Conservation (phyloP, 1,140 invertebrate species). For the Penaeus vannamei region DNA sequence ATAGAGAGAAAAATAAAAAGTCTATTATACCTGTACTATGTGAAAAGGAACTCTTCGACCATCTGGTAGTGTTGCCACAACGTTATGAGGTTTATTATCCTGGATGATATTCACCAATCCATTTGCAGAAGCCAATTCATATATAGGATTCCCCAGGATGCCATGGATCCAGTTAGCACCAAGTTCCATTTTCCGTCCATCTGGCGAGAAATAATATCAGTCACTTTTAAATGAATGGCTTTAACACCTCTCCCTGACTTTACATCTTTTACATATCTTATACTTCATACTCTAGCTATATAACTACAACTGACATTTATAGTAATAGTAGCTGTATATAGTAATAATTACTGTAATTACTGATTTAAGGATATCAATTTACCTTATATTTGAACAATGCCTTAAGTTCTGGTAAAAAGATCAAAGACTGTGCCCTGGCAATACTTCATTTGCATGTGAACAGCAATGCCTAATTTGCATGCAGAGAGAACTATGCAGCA, state of each 20-base stretch:
- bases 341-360: no score
- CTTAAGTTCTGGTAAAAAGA: no score
- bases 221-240: background rate
- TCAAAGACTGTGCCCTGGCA: no score
- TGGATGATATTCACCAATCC: constrained; percentile 86
- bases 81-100: constrained; percentile 82
- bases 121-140: constrained; percentile 87
- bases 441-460: no score
- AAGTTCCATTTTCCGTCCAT: constrained; percentile 80
- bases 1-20: no score
- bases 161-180: constrained; percentile 97
- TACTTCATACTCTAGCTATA: background rate
- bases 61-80: constrained; percentile 88
- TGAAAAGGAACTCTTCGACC: constrained; percentile 87
- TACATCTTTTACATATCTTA: background rate
- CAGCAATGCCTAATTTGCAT: no score
- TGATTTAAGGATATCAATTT: no score
- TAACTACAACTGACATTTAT: no score
- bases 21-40: constrained; percentile 77
- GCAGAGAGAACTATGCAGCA: no score
- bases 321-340: no score
- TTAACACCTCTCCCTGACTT: background rate
- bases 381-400: no score
- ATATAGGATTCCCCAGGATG: constrained; percentile 86
- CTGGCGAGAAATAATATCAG: constrained; percentile 70